Evolutionary conservation across 2,888 invertebrate genomes (phyloP).

Genomic region (Drosophila crucigera): DNA sequence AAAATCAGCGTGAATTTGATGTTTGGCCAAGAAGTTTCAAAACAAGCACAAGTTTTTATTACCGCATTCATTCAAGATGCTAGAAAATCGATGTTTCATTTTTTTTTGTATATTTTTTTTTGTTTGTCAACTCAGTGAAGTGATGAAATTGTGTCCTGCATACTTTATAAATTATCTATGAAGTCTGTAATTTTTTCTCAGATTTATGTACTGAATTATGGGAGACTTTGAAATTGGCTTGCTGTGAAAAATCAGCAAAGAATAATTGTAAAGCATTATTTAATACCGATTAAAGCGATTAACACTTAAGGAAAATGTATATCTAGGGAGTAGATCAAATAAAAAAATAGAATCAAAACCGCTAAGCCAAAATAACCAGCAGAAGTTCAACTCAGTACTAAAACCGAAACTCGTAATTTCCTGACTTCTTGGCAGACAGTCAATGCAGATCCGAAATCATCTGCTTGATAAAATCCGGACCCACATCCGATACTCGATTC

Average conservation of each 20-base stretch:
- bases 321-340: not conserved
- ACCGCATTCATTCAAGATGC: constrained; percentile 5
- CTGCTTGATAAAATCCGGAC: not conserved
- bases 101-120: not conserved
- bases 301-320: not conserved
- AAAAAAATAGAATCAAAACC: not conserved
- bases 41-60: constrained; percentile 34
- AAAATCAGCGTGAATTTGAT: constrained; percentile 78
- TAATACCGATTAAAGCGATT: not conserved
- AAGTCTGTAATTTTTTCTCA: not conserved
- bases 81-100: constrained; percentile 8
- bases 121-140: not conserved
- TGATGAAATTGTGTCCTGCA: not conserved
- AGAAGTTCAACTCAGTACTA: not conserved
- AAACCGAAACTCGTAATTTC: not conserved
- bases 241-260: not conserved
- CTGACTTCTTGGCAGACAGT: not conserved
- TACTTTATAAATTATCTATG: not conserved
- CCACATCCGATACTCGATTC: not conserved
- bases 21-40: constrained; percentile 58
- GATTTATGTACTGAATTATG: not conserved
- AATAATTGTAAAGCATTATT: not conserved
- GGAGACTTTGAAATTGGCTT: not conserved
- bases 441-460: not conserved
- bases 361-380: not conserved